These are phyloP conservation scores for Drusus annulatus DNA, from an alignment of 1,140 invertebrate genomes.

Conservation along the genomic window DNA sequence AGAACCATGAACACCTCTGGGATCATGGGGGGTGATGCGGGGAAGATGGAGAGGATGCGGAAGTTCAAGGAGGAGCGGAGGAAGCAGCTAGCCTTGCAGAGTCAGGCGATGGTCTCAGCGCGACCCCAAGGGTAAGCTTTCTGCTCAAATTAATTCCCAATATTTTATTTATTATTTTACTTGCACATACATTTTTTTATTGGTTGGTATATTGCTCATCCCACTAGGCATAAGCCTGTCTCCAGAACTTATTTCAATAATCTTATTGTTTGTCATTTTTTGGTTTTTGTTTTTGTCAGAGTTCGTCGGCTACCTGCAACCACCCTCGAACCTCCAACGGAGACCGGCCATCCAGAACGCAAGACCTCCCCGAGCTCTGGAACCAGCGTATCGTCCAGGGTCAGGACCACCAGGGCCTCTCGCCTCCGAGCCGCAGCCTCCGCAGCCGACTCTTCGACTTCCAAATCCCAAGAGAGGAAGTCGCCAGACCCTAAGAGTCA, in stretches of 20 bases:
- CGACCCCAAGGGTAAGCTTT: slow-evolving; percentile 33
- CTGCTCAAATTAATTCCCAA: neutral
- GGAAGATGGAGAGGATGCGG: slow-evolving; percentile 74
- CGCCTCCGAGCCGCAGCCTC: slow-evolving; percentile 77
- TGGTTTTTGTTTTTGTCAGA: slow-evolving; percentile 3
- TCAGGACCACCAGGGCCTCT: slow-evolving; percentile 81
- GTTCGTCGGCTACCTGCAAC: slow-evolving; percentile 14
- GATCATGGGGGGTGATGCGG: slow-evolving; percentile 61
- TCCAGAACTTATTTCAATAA: no score
- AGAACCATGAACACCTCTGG: slow-evolving; percentile 38
- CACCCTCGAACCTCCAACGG: neutral
- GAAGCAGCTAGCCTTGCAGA: slow-evolving; percentile 72
- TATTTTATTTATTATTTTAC: no score
- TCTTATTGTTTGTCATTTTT: no score
- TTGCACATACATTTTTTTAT: no score
- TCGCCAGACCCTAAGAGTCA: slow-evolving; percentile 61
- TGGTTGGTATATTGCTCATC: no score
- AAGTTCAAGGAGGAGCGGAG: slow-evolving; percentile 79
- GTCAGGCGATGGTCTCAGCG: slow-evolving; percentile 36
- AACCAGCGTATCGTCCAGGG: slow-evolving; percentile 68
- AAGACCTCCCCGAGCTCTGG: slow-evolving; percentile 6
- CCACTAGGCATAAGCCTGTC: no score
- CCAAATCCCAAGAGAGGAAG: neutral
- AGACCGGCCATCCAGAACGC: neutral
- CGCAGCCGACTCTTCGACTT: slow-evolving; percentile 61